These are phyloP conservation scores for Hoplostethus mediterraneus DNA, from an alignment of 2,797 vertebrate genomes.

Conservation along the genomic window DNA sequence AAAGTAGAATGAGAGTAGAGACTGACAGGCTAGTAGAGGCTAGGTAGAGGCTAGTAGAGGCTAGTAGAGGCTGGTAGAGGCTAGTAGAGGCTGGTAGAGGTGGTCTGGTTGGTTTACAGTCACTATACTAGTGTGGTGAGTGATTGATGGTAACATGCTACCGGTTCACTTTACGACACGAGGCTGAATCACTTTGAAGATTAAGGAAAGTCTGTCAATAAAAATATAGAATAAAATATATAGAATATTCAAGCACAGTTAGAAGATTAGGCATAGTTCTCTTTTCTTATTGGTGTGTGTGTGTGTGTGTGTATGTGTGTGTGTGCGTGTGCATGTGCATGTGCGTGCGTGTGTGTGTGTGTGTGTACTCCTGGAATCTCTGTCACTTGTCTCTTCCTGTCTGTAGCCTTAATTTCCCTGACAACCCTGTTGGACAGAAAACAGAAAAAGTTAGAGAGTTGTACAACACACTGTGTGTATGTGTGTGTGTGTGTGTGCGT, in stretches of 20 bases:
- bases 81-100: no score
- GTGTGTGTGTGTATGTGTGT: neutral
- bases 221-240: constrained; percentile 52
- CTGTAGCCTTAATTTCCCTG: constrained; percentile 78
- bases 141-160: no score
- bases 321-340: neutral
- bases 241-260: constrained; percentile 54
- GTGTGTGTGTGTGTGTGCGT: constrained; percentile 10
- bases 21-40: no score
- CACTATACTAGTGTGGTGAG: no score
- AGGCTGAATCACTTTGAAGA: constrained; percentile 82
- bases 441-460: constrained; percentile 19
- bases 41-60: no score
- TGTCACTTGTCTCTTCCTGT: constrained; percentile 18
- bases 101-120: no score
- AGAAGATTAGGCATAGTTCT: constrained; percentile 58
- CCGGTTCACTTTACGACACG: no score
- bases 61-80: no score
- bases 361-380: constrained; percentile 21
- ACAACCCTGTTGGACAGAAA: constrained; percentile 75
- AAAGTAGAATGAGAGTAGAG: no score
- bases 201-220: constrained; percentile 86
- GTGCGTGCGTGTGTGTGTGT: constrained; percentile 5
- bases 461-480: neutral
- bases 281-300: constrained; percentile 16